Evolutionary conservation across 1,140 invertebrate genomes (phyloP).

Genomic region (Diploscapter pachys): DNA sequence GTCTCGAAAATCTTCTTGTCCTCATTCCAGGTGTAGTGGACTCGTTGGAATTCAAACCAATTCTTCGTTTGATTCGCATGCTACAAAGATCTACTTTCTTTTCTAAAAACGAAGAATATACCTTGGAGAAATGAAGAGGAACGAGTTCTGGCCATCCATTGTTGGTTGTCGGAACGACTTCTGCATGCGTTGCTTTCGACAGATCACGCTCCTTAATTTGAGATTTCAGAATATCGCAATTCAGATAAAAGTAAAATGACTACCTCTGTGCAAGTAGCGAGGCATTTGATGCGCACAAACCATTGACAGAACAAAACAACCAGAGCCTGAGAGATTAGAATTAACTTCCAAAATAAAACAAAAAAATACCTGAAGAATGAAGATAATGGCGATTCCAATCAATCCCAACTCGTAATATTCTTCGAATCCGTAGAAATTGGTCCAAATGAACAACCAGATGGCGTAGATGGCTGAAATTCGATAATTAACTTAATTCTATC

Average conservation of each 20-base stretch:
- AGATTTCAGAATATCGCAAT: not conserved
- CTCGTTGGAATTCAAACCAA: conserved; percentile 57
- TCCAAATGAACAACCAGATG: conserved; percentile 80
- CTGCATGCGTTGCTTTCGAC: conserved; percentile 74
- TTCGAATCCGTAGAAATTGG: conserved; percentile 74
- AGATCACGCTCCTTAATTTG: conserved; percentile 72
- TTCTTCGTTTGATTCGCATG: conserved; percentile 41
- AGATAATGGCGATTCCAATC: conserved; percentile 77
- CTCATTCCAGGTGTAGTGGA: conserved; percentile 47
- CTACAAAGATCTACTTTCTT: conserved; percentile 42
- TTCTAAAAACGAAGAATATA: conserved; percentile 40
- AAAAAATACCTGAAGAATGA: conserved; percentile 65
- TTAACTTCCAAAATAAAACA: conserved; percentile 24
- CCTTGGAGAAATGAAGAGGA: conserved; percentile 66
- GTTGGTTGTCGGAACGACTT: conserved; percentile 91
- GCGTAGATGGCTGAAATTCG: conserved; percentile 70
- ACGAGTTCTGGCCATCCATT: conserved; percentile 95
- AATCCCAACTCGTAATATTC: conserved; percentile 83
- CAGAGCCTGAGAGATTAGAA: conserved; percentile 66
- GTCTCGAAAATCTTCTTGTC: conserved; percentile 46
- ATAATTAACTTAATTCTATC: conserved; percentile 12
- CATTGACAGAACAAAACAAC: conserved; percentile 89
- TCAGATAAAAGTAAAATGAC: conserved; percentile 16
- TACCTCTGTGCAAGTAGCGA: conserved; percentile 75
- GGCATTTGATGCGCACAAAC: conserved; percentile 87